Percentiles rank a stretch among this genome's conserved stretches.
These are phyloP conservation scores for Astreopora myriophthalma DNA, from an alignment of 64 coral and sea anemone genomes.

Conservation along the genomic window DNA sequence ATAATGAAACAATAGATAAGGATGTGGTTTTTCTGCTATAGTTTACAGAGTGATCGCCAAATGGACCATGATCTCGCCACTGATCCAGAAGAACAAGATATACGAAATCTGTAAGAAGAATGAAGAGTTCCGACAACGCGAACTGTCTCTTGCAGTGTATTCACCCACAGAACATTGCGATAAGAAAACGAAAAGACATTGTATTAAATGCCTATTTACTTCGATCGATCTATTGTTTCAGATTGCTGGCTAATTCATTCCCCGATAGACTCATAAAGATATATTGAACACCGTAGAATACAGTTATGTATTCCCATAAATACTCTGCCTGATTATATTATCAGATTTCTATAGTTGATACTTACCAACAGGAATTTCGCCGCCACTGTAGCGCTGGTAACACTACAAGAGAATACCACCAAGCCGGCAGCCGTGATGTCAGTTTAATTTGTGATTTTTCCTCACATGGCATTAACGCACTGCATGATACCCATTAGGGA, in stretches of 20 bases:
- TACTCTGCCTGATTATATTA: too few species aligned
- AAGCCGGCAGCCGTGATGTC: neutral
- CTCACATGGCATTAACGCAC: neutral
- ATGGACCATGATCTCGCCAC: neutral
- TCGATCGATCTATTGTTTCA: neutral
- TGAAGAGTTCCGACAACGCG: neutral
- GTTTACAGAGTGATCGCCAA: neutral
- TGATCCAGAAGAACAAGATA: neutral
- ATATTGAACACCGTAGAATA: too few species aligned
- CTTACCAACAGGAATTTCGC: neutral
- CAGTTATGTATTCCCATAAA: too few species aligned
- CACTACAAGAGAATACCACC: neutral
- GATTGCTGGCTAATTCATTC: neutral
- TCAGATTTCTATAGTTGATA: neutral
- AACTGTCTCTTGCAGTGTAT: neutral
- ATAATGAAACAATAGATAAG: neutral
- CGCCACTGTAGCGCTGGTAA: neutral
- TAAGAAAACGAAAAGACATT: neutral
- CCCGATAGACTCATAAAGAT: too few species aligned
- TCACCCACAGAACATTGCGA: neutral
- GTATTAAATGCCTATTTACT: neutral
- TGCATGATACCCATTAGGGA: slow-evolving; percentile 22
- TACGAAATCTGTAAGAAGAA: neutral
- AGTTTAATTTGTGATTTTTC: neutral
- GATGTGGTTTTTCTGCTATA: neutral